These are phyloP conservation scores for Venusia cambrica DNA, from an alignment of 2,888 invertebrate genomes.

Conservation along the genomic window DNA sequence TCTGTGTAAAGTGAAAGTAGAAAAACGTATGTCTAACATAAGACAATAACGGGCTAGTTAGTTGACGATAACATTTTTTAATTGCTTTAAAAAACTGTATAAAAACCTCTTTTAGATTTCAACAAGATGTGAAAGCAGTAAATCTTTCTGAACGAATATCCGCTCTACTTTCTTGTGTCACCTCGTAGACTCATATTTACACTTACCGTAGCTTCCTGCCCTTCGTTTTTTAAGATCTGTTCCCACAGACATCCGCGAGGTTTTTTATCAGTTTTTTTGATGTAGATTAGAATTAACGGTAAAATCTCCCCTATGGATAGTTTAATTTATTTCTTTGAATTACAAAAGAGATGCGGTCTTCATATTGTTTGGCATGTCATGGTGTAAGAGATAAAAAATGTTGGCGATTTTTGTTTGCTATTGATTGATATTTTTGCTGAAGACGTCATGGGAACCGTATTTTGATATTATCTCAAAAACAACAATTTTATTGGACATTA, in stretches of 20 bases:
- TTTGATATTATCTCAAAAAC: too few species aligned
- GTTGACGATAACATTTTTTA: too few species aligned
- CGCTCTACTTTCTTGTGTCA: conserved; percentile 62
- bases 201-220: conserved; percentile 68
- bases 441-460: conserved; percentile 8
- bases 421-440: conserved; percentile 24
- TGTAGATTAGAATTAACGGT: conserved; percentile 75
- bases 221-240: conserved; percentile 61
- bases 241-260: conserved; percentile 70
- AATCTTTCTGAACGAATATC: conserved; percentile 70
- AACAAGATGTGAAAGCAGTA: conserved; percentile 32
- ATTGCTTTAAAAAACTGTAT: too few species aligned
- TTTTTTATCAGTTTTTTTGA: conserved; percentile 56
- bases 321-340: conserved; percentile 75
- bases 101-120: too few species aligned
- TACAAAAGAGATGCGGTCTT: conserved; percentile 68
- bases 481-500: too few species aligned
- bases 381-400: conserved; percentile 40
- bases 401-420: conserved; percentile 34
- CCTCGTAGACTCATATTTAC: conserved; percentile 63
- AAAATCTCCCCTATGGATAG: conserved; percentile 74
- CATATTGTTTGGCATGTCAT: conserved; percentile 39
- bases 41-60: too few species aligned
- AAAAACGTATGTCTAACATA: too few species aligned
- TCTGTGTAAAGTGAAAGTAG: too few species aligned